Evolutionary conservation across 2,797 vertebrate genomes (phyloP).

Genomic region (Microhierax caerulescens): DNA sequence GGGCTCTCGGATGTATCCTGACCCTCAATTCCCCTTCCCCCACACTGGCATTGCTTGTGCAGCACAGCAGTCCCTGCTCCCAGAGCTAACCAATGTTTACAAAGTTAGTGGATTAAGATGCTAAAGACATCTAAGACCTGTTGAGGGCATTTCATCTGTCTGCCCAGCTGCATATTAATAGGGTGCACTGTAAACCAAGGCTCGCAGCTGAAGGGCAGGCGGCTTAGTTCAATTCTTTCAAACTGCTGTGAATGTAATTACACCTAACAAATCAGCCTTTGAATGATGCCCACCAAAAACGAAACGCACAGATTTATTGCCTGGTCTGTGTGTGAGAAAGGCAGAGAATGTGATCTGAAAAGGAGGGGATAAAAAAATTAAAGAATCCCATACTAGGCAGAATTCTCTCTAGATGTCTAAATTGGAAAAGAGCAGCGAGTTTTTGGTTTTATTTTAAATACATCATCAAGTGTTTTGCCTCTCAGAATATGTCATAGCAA

Average conservation of each 20-base stretch:
- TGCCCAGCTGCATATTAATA: slow-evolving; percentile 65
- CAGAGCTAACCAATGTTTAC: slow-evolving; percentile 38
- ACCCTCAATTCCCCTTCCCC: not conserved
- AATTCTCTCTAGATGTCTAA: not conserved
- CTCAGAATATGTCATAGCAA: slow-evolving; percentile 35
- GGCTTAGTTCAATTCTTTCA: slow-evolving; percentile 65
- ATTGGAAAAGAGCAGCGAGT: slow-evolving; percentile 43
- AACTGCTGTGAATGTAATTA: slow-evolving; percentile 66
- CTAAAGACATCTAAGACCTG: slow-evolving; percentile 58
- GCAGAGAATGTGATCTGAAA: slow-evolving; percentile 42
- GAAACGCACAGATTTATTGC: slow-evolving; percentile 63
- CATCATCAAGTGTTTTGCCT: slow-evolving; percentile 45
- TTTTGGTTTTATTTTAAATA: slow-evolving; percentile 40
- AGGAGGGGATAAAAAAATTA: slow-evolving; percentile 58
- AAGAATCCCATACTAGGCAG: not conserved
- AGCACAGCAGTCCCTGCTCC: not conserved
- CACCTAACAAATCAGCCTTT: slow-evolving; percentile 68
- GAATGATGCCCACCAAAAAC: slow-evolving; percentile 64
- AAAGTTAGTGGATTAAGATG: slow-evolving; percentile 47
- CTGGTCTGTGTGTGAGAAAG: slow-evolving; percentile 37
- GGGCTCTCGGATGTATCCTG: not conserved
- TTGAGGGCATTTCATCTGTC: slow-evolving; percentile 60
- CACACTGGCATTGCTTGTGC: not conserved
- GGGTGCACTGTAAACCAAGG: slow-evolving; percentile 47
- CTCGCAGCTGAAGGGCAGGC: slow-evolving; percentile 64